Evolutionary conservation across 23 tunicate genomes (phyloP).

Genomic region (Oikopleura albicans): DNA sequence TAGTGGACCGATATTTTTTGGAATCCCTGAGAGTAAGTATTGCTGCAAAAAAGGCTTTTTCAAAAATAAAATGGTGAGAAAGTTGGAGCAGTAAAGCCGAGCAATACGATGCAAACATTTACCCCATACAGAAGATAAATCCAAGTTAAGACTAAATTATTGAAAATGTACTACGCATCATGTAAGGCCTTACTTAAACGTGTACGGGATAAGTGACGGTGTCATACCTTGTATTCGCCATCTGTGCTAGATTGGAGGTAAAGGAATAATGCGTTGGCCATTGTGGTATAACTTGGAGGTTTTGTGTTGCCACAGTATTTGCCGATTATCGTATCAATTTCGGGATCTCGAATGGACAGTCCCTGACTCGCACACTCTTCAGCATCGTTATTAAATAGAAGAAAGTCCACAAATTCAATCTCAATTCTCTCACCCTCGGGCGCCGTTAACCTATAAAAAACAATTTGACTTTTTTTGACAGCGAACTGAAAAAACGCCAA

Average conservation of each 20-base stretch:
- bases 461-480: not conserved
- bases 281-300: slow-evolving; percentile 1
- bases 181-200: too few species aligned
- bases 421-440: slow-evolving; percentile 12
- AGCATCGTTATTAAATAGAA: not conserved
- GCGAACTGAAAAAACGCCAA: not conserved
- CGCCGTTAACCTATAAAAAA: not conserved
- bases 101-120: too few species aligned
- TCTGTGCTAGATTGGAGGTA: not conserved
- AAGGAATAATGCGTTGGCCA: not conserved
- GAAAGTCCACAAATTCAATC: not conserved
- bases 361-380: not conserved
- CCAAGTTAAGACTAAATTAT: too few species aligned
- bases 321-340: not conserved
- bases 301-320: slow-evolving; percentile 15
- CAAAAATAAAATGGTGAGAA: too few species aligned
- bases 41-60: too few species aligned
- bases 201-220: too few species aligned
- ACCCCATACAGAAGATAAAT: too few species aligned
- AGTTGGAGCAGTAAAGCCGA: too few species aligned
- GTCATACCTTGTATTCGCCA: slow-evolving; percentile 15
- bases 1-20: too few species aligned
- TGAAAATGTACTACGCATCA: too few species aligned
- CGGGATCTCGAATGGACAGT: not conserved
- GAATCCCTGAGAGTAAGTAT: too few species aligned